Evolutionary conservation across 2,113 vertebrate species (phyloP).

Genomic region (Crotalus helleri): DNA sequence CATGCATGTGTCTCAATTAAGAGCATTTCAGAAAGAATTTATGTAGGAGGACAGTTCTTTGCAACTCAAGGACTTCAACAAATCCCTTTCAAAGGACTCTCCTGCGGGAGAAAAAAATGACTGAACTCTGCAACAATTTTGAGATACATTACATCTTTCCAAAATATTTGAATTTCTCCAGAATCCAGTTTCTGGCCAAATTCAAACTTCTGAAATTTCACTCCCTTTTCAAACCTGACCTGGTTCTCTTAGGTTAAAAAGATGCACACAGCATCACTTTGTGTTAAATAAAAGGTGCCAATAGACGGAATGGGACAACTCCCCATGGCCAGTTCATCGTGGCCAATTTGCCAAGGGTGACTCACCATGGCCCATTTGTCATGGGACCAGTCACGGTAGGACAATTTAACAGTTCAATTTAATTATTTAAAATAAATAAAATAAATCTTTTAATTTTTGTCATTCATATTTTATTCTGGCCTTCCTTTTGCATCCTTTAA

Average conservation of each 20-base stretch:
- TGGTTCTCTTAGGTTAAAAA: neutral
- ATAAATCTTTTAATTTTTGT: too few species aligned
- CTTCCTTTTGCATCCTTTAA: too few species aligned
- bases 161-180: neutral
- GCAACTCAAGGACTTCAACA: neutral
- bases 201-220: neutral
- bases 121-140: neutral
- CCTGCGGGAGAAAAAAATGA: neutral
- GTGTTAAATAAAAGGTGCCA: too few species aligned
- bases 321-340: too few species aligned
- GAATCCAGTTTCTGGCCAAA: neutral
- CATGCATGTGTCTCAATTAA: neutral
- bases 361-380: too few species aligned
- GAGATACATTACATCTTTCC: neutral
- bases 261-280: neutral
- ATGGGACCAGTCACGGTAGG: too few species aligned
- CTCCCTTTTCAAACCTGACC: neutral
- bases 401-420: too few species aligned
- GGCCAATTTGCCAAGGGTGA: too few species aligned
- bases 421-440: too few species aligned
- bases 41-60: neutral
- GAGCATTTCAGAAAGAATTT: neutral
- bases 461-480: too few species aligned
- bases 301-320: too few species aligned
- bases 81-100: neutral